Conservation (phyloP, 2,888 invertebrate species). For the Luperina testacea region DNA sequence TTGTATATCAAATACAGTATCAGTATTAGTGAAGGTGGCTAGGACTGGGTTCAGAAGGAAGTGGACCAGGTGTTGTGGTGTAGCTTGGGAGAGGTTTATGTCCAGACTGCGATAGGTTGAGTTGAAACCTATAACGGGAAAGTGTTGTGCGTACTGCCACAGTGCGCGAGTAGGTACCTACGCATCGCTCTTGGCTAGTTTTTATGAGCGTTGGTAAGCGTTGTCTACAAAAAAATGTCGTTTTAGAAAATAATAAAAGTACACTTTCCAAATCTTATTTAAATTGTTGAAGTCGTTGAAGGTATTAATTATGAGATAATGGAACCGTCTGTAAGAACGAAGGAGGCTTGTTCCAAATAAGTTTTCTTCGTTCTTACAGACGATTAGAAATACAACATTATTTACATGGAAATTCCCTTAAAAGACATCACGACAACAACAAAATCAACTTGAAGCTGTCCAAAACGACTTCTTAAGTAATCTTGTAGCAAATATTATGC, state of each 20-base stretch:
- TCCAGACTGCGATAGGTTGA: not conserved
- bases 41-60: not conserved
- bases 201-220: too few species aligned
- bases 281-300: not conserved
- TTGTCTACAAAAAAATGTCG: too few species aligned
- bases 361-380: not conserved
- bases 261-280: not conserved
- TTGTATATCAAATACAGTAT: not conserved
- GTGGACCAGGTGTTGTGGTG: not conserved
- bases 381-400: not conserved
- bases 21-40: not conserved
- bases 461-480: constrained; percentile 1
- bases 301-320: not conserved
- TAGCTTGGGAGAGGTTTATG: not conserved
- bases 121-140: not conserved
- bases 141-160: too few species aligned
- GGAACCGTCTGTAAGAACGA: too few species aligned
- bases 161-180: too few species aligned
- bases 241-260: not conserved
- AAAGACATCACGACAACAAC: not conserved
- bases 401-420: not conserved
- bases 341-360: not conserved
- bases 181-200: too few species aligned
- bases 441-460: not conserved
- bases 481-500: constrained; percentile 29